A percentile compares a stretch with the other conserved stretches of the same genome.
These are phyloP conservation scores for Anguilla anguilla DNA, from an alignment of 2,797 vertebrate species.

Conservation along the genomic window DNA sequence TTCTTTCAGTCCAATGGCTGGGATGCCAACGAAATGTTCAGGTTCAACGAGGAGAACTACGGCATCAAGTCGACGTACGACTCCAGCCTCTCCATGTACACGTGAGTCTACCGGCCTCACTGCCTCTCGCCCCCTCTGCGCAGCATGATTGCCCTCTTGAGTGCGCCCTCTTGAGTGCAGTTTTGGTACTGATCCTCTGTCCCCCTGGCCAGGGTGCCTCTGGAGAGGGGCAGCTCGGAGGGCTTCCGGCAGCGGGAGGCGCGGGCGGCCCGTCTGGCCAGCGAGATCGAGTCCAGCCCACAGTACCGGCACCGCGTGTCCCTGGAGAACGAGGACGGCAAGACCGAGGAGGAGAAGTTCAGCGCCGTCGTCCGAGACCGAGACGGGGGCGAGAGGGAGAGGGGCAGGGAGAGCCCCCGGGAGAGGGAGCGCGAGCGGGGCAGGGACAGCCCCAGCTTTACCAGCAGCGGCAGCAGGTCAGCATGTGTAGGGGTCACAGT, in stretches of 20 bases:
- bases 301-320: constrained; percentile 83
- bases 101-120: constrained; percentile 72
- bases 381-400: constrained; percentile 71
- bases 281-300: constrained; percentile 87
- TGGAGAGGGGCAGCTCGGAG: constrained; percentile 86
- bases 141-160: background rate
- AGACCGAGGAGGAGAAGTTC: constrained; percentile 87
- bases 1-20: constrained; percentile 84
- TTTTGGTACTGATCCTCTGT: background rate
- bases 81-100: constrained; percentile 89
- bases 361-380: constrained; percentile 81
- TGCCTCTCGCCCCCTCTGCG: background rate
- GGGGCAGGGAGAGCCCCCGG: constrained; percentile 35
- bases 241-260: constrained; percentile 84
- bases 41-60: constrained; percentile 90
- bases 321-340: constrained; percentile 88
- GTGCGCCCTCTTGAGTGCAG: background rate
- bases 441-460: constrained; percentile 72
- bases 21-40: constrained; percentile 95
- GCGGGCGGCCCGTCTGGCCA: constrained; percentile 82
- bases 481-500: too few species aligned
- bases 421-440: constrained; percentile 64
- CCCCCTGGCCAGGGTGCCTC: constrained; percentile 72
- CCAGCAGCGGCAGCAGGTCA: constrained; percentile 66
- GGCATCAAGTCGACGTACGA: constrained; percentile 92